phyloP scores from a whole-genome alignment of 2,797 vertebrate genomes.

The Sarcoramphus papa region DNA sequence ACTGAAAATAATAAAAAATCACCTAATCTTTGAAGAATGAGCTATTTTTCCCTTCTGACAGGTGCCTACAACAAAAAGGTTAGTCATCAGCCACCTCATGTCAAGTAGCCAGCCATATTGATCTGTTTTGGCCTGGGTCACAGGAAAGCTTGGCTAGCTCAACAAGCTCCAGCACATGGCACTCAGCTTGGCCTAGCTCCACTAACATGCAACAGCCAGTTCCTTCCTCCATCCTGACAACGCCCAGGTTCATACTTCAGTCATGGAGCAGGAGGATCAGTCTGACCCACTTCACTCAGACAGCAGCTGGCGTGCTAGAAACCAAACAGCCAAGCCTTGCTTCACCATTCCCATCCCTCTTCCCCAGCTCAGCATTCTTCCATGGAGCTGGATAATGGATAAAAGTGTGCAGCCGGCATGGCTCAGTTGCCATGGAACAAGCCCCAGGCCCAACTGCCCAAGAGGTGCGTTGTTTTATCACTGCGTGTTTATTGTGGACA shows the following conservation, averaged over 20 bases:
- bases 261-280: background rate
- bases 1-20: background rate
- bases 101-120: background rate
- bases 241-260: background rate
- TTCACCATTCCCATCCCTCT: background rate
- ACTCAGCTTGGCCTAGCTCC: background rate
- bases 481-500: background rate
- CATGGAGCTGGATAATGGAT: background rate
- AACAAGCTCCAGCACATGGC: background rate
- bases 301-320: background rate
- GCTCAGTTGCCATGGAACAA: background rate
- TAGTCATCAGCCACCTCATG: background rate
- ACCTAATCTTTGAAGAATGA: background rate
- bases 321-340: background rate
- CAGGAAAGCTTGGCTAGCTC: too few relatives aligned
- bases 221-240: background rate
- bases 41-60: background rate
- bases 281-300: background rate
- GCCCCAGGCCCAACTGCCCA: background rate
- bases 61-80: background rate
- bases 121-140: background rate
- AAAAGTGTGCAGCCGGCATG: background rate
- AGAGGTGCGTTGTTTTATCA: background rate
- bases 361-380: background rate
- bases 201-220: background rate